Conservation (phyloP, 2,888 invertebrate genomes). For the Plagodis dolabraria region DNA sequence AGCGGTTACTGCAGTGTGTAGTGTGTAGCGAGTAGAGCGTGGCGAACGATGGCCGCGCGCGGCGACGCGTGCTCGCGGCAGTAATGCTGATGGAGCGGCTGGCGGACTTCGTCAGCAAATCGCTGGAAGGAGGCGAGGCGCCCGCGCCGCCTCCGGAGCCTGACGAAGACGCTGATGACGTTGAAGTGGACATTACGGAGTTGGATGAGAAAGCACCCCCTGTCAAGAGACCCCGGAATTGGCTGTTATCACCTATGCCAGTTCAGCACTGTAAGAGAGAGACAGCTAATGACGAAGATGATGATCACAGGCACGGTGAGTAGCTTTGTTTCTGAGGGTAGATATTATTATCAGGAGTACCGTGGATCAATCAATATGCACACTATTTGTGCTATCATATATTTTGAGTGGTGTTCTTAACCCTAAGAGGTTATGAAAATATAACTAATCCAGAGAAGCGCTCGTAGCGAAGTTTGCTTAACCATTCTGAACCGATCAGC, state of each 20-base stretch:
- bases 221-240: constrained; percentile 72
- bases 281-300: constrained; percentile 64
- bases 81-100: constrained; percentile 93
- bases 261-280: constrained; percentile 69
- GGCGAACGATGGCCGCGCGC: constrained; percentile 73
- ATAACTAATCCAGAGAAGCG: too few relatives aligned
- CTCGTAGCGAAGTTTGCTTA: too few relatives aligned
- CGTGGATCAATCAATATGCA: background rate
- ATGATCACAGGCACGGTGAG: constrained; percentile 76
- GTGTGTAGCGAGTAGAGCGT: constrained; percentile 66
- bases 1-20: constrained; percentile 67
- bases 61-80: constrained; percentile 69
- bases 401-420: too few relatives aligned
- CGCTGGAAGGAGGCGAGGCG: constrained; percentile 88
- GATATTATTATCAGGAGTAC: background rate
- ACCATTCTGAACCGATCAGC: too few relatives aligned
- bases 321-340: constrained; percentile 10
- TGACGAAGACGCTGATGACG: constrained; percentile 72
- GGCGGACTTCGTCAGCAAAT: constrained; percentile 95
- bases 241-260: constrained; percentile 78
- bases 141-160: constrained; percentile 80
- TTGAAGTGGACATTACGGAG: constrained; percentile 79
- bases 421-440: too few relatives aligned
- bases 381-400: background rate
- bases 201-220: constrained; percentile 73